phyloP scores from a whole-genome alignment of 2,113 vertebrate species.

The Steatornis caripensis region DNA sequence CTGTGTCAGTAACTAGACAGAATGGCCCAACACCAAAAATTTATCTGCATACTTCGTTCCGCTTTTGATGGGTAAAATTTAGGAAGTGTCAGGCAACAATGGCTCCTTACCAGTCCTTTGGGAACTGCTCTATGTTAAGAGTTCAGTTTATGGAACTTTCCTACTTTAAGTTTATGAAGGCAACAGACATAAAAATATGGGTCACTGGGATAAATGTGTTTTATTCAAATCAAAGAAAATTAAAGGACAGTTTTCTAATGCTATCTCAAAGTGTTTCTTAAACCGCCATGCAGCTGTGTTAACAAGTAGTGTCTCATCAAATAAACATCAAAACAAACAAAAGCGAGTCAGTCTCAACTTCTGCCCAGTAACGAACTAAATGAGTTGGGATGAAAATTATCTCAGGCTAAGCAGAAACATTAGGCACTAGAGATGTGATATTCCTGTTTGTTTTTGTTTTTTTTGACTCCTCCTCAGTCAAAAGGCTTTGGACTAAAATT shows the following conservation, averaged over 20 bases:
- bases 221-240: background rate
- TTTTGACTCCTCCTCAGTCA: background rate
- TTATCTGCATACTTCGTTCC: background rate
- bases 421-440: background rate
- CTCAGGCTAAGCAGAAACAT: background rate
- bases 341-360: background rate
- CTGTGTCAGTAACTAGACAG: background rate
- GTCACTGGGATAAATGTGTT: background rate
- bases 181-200: background rate
- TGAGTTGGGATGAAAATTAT: background rate
- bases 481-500: background rate
- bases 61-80: background rate
- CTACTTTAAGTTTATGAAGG: background rate
- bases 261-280: background rate
- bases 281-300: background rate
- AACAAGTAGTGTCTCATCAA: background rate
- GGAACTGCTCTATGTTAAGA: background rate
- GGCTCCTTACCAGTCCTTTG: background rate
- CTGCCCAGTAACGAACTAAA: background rate
- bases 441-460: background rate
- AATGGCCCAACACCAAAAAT: background rate
- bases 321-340: background rate
- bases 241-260: background rate
- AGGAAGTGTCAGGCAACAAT: background rate
- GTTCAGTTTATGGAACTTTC: background rate